phyloP scores from a whole-genome alignment of 2,113 vertebrate species.

The Phyllostomus discolor region DNA sequence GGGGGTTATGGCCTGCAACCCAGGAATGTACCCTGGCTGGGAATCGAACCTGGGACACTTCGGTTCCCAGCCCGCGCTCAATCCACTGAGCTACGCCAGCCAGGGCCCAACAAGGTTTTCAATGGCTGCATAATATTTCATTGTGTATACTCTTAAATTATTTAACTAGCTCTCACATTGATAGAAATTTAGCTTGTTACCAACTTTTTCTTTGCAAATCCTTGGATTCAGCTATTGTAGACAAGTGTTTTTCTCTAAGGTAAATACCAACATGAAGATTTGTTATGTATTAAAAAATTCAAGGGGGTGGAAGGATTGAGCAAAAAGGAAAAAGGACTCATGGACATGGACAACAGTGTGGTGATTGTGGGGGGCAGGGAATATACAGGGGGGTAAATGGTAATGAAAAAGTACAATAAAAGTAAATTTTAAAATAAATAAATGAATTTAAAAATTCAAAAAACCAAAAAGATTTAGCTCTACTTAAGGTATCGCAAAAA shows the following conservation, averaged over 20 bases:
- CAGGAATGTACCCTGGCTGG: no score
- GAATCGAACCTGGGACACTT: no score
- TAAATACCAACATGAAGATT: background rate
- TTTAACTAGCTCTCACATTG: background rate
- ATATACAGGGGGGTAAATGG: no score
- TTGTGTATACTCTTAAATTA: background rate
- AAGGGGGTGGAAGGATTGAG: no score
- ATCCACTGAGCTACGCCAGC: no score
- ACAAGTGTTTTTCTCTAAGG: background rate
- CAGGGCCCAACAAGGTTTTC: background rate
- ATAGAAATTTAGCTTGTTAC: background rate
- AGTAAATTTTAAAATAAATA: no score
- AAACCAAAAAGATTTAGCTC: background rate
- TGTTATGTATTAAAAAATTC: background rate
- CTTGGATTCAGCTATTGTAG: background rate
- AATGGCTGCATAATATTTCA: background rate
- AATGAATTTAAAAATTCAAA: background rate
- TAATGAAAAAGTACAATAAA: no score
- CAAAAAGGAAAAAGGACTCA: no score
- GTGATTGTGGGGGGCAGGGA: no score
- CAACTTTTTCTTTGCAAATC: background rate
- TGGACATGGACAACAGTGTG: no score
- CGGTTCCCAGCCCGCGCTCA: no score
- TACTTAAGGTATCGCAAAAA: background rate
- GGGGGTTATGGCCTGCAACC: no score